Evolutionary conservation across 2,888 invertebrate species (phyloP).

Genomic region (Trichopria drosophilae): DNA sequence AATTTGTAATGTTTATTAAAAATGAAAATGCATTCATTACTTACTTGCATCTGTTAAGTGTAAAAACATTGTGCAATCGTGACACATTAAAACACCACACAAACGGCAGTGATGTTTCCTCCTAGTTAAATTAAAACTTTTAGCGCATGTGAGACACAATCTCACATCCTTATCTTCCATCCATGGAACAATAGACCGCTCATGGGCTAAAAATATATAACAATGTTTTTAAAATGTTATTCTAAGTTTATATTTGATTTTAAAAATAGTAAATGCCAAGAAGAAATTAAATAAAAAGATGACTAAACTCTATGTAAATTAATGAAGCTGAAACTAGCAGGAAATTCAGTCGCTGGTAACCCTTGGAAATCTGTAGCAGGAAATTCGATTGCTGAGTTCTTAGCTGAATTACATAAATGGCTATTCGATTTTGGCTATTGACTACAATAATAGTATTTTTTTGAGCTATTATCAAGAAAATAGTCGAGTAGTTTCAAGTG

Average conservation of each 20-base stretch:
- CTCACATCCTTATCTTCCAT: conserved; percentile 87
- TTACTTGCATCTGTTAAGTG: conserved; percentile 77
- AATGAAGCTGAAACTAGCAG: no score
- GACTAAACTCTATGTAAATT: not conserved
- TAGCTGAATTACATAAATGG: no score
- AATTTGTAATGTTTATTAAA: conserved; percentile 1
- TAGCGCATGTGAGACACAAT: conserved; percentile 89
- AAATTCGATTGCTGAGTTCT: no score
- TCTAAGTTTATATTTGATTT: conserved; percentile 5
- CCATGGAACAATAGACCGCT: conserved; percentile 82
- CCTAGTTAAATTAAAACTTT: conserved; percentile 81
- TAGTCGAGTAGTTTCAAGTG: no score
- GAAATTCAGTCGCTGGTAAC: no score
- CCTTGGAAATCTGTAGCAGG: no score
- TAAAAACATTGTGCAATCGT: conserved; percentile 86
- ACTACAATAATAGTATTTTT: no score
- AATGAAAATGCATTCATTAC: conserved; percentile 44
- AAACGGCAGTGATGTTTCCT: conserved; percentile 95
- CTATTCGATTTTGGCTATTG: no score
- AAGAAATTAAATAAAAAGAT: not conserved
- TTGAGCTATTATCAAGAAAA: no score
- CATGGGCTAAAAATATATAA: conserved; percentile 60
- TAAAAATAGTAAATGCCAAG: not conserved
- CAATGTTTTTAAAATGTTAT: conserved; percentile 5
- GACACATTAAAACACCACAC: conserved; percentile 91